phyloP scores from a whole-genome alignment of 1,140 invertebrate genomes.

The Drosophila kurseongensis region DNA sequence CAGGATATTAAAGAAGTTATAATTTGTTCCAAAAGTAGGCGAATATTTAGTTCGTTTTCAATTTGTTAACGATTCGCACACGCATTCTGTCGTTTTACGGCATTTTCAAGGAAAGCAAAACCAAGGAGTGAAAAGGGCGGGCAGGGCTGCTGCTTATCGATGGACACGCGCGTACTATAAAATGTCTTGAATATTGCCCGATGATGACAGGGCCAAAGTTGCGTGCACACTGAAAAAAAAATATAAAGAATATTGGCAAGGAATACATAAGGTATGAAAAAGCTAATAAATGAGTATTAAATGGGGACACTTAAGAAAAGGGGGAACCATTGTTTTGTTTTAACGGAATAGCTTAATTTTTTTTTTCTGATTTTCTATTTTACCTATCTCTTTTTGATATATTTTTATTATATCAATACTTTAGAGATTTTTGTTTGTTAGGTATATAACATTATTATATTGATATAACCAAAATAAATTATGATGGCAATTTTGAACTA shows the following conservation, averaged over 20 bases:
- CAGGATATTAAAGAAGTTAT: no score
- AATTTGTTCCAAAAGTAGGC: constrained; percentile 8
- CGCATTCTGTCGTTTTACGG: constrained; percentile 51
- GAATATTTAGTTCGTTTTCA: constrained; percentile 54
- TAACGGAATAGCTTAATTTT: no score
- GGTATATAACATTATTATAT: no score
- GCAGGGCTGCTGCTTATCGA: constrained; percentile 63
- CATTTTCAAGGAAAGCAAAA: constrained; percentile 29
- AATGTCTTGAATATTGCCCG: constrained; percentile 51
- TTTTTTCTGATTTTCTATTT: no score
- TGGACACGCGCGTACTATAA: constrained; percentile 73
- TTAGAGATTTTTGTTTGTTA: no score
- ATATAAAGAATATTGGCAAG: no score
- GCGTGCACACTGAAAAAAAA: constrained; percentile 1
- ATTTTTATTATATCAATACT: no score
- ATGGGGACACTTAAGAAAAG: no score
- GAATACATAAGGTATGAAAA: background rate
- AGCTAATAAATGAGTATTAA: background rate
- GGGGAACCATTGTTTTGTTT: no score
- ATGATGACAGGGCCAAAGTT: constrained; percentile 32
- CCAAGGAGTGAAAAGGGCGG: background rate
- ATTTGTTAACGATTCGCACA: constrained; percentile 60
- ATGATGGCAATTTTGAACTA: no score
- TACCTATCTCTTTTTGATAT: no score
- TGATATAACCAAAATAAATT: no score